These are phyloP conservation scores for Brienomyrus longianalis DNA, from an alignment of 2,113 vertebrate genomes.

Conservation along the genomic window DNA sequence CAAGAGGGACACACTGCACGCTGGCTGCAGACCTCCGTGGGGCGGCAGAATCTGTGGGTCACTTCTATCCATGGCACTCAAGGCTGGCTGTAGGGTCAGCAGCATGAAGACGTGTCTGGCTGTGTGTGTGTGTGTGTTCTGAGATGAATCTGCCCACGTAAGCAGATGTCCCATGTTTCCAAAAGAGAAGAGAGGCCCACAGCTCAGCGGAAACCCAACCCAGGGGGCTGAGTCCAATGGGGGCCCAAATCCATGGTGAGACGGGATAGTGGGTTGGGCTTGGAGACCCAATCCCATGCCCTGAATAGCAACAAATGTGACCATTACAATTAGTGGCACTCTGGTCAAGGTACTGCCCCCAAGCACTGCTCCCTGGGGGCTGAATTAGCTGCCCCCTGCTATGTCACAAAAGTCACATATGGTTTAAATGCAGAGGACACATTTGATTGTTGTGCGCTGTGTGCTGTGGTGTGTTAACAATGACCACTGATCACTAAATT, in stretches of 20 bases:
- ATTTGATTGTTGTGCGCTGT: too few relatives aligned
- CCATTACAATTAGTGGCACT: neutral
- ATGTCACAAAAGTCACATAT: too few relatives aligned
- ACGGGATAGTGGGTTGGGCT: neutral
- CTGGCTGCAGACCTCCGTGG: neutral
- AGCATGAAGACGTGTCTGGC: neutral
- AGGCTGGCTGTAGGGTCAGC: neutral
- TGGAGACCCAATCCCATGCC: neutral
- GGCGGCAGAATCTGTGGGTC: neutral
- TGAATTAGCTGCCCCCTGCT: too few relatives aligned
- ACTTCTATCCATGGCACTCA: neutral
- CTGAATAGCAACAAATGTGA: neutral
- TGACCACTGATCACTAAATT: too few relatives aligned
- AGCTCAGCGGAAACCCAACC: constrained; percentile 6
- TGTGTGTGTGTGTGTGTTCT: neutral
- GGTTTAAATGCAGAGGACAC: too few relatives aligned
- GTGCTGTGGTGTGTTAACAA: too few relatives aligned
- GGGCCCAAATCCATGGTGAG: neutral
- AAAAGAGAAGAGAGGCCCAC: neutral
- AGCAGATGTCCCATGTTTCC: constrained; percentile 12
- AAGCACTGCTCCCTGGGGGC: too few relatives aligned
- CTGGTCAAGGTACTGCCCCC: too few relatives aligned
- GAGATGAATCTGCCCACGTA: neutral
- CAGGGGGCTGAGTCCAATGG: neutral
- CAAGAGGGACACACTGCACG: neutral